Base-by-base conservation (phyloP, 2,113 vertebrate genomes). In the Sturnus vulgaris region DNA sequence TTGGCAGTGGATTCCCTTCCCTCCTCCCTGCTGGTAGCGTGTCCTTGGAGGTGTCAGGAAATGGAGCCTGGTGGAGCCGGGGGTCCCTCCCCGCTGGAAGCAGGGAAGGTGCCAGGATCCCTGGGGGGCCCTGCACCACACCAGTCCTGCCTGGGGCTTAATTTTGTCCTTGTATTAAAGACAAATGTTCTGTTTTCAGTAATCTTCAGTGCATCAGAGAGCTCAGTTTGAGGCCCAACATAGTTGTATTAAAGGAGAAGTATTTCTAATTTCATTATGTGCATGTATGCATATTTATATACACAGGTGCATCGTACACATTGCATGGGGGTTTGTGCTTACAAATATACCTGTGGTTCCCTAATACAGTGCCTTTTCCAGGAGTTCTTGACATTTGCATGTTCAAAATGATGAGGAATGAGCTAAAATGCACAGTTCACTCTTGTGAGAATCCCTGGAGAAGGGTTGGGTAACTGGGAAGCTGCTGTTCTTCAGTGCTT, bases 291-390 rank as follows among this genome's bases (percentile, higher is more conserved):
- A 8, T 90, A 90, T 86, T 73, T 78, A 11, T 46, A 46, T 64
- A 86, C 93, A 68, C 52, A 39, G 28, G 65, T 72, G 72, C 56
- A 10, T 63, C 86, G 53, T 86, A 71, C 92, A 75, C 82, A 5
- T 46, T 92, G 95, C 92, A 94, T 95, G 93, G 65, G 64, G 65
- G 60, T 47, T 93, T 95, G 69, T 93, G 85, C 92, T 90, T 88
- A 80, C 44, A 64, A 12, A 30, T 78, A 4, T 56, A 90, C 52
- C 72, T 68, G 57, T 64, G 46, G 63, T 61, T 78, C 83, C 80
- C 73, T 78, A 64, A 76, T 81, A 64, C 53, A 72, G 88, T 86
- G 82, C 90, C 77, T 86, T 90, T 93, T 71, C 88, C 80, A 50
- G 79, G 72, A 84, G 65, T 71, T 88, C 56, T 63, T 93, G 82